phyloP scores from a whole-genome alignment of 2,797 vertebrate genomes.

The Acanthopagrus latus region DNA sequence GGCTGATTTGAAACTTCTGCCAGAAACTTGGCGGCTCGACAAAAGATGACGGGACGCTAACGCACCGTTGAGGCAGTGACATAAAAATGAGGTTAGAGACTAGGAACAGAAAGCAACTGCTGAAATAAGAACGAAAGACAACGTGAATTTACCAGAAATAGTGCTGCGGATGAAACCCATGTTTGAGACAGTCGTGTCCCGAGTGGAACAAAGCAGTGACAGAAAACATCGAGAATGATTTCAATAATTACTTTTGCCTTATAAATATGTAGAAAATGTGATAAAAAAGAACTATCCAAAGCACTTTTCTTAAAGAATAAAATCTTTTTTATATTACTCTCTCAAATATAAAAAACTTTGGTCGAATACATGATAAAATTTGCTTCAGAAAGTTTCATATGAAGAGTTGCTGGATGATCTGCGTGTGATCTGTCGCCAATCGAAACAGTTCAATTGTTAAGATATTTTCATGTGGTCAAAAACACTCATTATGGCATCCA shows the following conservation, averaged over 20 bases:
- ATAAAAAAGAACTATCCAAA: not conserved
- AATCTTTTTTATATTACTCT: no score
- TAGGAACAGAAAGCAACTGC: slow-evolving; percentile 19
- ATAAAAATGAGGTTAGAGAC: slow-evolving; percentile 11
- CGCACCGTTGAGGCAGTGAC: slow-evolving; percentile 23
- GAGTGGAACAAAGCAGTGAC: not conserved
- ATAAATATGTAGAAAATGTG: not conserved
- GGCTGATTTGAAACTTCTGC: not conserved
- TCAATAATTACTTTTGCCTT: not conserved
- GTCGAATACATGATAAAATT: no score
- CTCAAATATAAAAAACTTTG: not conserved
- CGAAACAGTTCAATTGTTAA: no score
- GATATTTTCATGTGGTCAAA: no score
- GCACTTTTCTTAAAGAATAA: not conserved
- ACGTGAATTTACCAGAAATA: not conserved
- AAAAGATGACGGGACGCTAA: not conserved
- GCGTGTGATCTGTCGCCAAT: no score
- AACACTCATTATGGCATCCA: no score
- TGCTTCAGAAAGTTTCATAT: no score
- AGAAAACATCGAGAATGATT: not conserved
- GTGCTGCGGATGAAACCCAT: not conserved
- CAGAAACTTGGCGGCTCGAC: not conserved
- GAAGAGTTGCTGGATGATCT: no score
- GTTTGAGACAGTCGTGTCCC: not conserved
- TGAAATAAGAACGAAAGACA: not conserved